These are phyloP conservation scores for Rachycentron canadum DNA, from an alignment of 2,797 vertebrate genomes.

Conservation along the genomic window DNA sequence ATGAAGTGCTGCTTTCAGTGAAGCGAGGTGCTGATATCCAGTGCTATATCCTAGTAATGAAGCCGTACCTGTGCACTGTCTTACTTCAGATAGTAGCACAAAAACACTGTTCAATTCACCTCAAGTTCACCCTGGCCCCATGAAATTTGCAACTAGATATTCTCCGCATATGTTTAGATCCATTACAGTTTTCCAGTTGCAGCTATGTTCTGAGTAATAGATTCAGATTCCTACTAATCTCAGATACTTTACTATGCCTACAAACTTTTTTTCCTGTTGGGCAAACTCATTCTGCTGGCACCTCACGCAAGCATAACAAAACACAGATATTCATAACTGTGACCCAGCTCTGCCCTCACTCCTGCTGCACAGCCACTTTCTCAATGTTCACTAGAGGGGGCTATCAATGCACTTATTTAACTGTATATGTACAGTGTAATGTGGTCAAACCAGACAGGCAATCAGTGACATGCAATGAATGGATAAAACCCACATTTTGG, in stretches of 20 bases:
- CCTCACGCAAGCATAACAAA: background rate
- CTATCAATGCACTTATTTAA: conserved; percentile 69
- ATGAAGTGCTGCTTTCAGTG: conserved; percentile 25
- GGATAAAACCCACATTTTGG: background rate
- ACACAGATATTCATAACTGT: background rate
- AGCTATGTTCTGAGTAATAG: background rate
- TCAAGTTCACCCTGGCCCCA: background rate
- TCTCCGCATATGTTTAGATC: background rate
- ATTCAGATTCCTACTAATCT: background rate
- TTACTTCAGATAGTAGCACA: background rate
- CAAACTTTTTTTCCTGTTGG: background rate
- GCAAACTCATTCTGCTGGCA: background rate
- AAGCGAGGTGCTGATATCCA: conserved; percentile 15
- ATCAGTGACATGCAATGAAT: background rate
- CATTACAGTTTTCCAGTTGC: background rate
- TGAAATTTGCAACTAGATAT: background rate
- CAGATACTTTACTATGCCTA: background rate
- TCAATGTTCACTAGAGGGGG: conserved; percentile 82
- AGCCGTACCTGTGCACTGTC: background rate
- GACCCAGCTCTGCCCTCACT: conserved; percentile 36
- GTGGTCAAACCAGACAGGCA: background rate
- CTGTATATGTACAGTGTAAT: conserved; percentile 13
- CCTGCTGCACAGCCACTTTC: conserved; percentile 40
- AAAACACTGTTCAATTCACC: background rate
- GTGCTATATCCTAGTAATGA: background rate